phyloP scores from a whole-genome alignment of 2,113 vertebrate species.

The Picathartes gymnocephalus region DNA sequence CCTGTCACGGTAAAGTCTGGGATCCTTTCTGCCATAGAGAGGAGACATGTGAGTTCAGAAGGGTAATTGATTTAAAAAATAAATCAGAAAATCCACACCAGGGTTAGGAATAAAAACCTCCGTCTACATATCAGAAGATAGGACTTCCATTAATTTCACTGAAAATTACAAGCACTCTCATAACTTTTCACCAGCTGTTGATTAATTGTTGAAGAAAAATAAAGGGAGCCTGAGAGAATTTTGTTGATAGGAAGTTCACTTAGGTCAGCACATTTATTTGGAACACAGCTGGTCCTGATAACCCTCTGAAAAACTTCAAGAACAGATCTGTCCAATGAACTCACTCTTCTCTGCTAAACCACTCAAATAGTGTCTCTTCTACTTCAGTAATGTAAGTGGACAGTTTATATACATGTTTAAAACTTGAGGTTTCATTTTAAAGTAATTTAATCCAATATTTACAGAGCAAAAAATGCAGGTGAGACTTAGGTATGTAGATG shows the following conservation, averaged over 20 bases:
- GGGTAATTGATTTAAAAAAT: slow-evolving; percentile 69
- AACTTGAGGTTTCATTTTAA: background rate
- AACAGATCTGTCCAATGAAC: background rate
- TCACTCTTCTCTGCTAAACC: background rate
- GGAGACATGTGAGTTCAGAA: slow-evolving; percentile 48
- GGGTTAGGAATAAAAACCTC: slow-evolving; percentile 54
- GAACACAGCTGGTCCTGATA: slow-evolving; percentile 52
- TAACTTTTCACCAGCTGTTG: slow-evolving; percentile 72
- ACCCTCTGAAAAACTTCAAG: slow-evolving; percentile 30
- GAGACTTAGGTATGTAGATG: background rate
- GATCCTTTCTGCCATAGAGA: slow-evolving; percentile 18
- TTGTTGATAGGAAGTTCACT: slow-evolving; percentile 73
- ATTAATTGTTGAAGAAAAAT: slow-evolving; percentile 69
- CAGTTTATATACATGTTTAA: background rate
- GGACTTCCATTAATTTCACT: slow-evolving; percentile 67
- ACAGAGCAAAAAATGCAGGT: background rate
- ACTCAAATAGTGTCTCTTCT: background rate
- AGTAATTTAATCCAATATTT: slow-evolving; percentile 28
- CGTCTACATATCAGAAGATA: slow-evolving; percentile 59
- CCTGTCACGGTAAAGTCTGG: background rate
- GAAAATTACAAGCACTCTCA: slow-evolving; percentile 62
- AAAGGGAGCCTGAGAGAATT: slow-evolving; percentile 65
- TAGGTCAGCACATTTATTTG: slow-evolving; percentile 69
- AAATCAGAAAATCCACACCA: slow-evolving; percentile 65
- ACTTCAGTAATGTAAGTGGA: background rate